phyloP scores from a whole-genome alignment of 1,140 invertebrate species.

The Eciton burchellii region DNA sequence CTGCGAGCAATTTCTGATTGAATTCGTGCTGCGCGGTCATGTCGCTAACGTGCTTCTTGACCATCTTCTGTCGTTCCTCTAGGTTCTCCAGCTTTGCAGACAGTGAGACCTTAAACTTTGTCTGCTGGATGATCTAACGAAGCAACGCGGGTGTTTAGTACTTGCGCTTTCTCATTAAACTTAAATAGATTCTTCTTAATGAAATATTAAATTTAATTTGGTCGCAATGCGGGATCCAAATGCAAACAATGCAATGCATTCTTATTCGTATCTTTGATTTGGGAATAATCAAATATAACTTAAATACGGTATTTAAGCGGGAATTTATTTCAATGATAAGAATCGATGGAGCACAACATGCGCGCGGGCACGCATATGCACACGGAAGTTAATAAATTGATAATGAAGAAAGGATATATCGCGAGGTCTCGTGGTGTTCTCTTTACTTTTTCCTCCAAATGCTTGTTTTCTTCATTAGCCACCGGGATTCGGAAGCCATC shows the following conservation, averaged over 20 bases:
- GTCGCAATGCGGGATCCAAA: too few relatives aligned
- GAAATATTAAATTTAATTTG: slow-evolving; percentile 16
- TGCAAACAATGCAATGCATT: too few relatives aligned
- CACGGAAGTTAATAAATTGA: neutral
- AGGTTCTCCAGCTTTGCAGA: slow-evolving; percentile 73
- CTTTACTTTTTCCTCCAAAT: slow-evolving; percentile 87
- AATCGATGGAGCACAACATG: too few relatives aligned
- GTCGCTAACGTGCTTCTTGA: slow-evolving; percentile 73
- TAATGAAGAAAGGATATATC: neutral
- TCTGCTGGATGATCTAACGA: slow-evolving; percentile 80
- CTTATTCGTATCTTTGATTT: too few relatives aligned
- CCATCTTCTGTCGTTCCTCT: slow-evolving; percentile 74
- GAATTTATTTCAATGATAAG: too few relatives aligned
- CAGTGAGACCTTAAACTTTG: slow-evolving; percentile 73
- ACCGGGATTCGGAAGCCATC: slow-evolving; percentile 90
- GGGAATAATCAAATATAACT: too few relatives aligned
- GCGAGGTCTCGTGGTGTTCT: neutral
- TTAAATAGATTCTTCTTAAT: slow-evolving; percentile 11
- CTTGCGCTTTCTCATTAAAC: neutral
- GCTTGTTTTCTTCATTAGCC: slow-evolving; percentile 90
- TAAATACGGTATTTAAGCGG: too few relatives aligned
- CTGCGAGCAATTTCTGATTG: slow-evolving; percentile 86
- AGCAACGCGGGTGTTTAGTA: neutral
- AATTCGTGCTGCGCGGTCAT: slow-evolving; percentile 75
- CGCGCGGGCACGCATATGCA: too few relatives aligned